Base-by-base conservation (phyloP, 2,113 vertebrate genomes). In the Rhabdomys dilectus region DNA sequence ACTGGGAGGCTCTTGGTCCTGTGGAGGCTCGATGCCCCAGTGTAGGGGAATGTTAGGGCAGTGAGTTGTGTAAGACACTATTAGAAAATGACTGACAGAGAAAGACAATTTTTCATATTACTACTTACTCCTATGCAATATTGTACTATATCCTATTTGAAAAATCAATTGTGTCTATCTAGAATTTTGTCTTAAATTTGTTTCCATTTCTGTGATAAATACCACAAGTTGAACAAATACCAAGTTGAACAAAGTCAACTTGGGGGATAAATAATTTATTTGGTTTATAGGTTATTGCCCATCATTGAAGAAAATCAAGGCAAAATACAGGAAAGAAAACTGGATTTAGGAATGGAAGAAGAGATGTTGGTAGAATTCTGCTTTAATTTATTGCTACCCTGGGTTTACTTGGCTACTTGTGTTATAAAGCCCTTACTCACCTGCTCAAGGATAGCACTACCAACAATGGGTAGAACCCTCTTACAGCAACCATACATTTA, bases 151-250 rank as follows among this genome's bases (percentile, higher is more conserved):
- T 72, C 68, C 15, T 90, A 11, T 39, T 78, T 58, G 13, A 34
- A 70, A 1, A 80, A 53, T n/a, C 3, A 60, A 36, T 78, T 4
- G 9, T 75, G 62, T 81, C 22, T 84, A 85, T 51, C 3, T 58
- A 34, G 12, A 91, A 96, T 91, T 91, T 85, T 91, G 60, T 91
- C 73, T 11, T 64, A 85, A 58, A 77, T 94, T 78, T 53, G 17
- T 36, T 58, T 81, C 34, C 21, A 6, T n/a, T 58, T 4, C 21
- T 81, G 53, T 81, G 34, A 81, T 58, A 81, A 58, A 58, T n/a
- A n/a, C 21, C 21, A 58, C n/a, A n/a, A n/a, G n/a, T n/a, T n/a
- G n/a, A n/a, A n/a, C n/a, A n/a, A n/a, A n/a, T n/a, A n/a, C n/a
- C n/a, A n/a, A n/a, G n/a, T n/a, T n/a, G 36, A 58, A n/a, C 34